Evolutionary conservation across 2,113 vertebrate genomes (phyloP).

Genomic region (Gallinago paraguaiae): DNA sequence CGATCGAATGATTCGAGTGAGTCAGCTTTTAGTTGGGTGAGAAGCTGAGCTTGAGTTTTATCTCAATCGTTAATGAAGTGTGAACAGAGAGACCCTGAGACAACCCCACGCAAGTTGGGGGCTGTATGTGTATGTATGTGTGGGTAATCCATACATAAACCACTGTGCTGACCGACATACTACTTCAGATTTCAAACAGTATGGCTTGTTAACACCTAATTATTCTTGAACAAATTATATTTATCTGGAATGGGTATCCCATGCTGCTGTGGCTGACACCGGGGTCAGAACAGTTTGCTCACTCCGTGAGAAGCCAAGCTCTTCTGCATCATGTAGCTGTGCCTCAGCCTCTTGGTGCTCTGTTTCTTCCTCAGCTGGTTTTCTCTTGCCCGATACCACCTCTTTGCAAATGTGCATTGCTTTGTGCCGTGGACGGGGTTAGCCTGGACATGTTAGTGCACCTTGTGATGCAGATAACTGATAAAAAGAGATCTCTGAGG

Average conservation of each 20-base stretch:
- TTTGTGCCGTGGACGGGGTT: neutral
- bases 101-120: too few relatives aligned
- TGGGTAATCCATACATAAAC: neutral
- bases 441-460: neutral
- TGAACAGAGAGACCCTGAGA: neutral
- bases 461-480: neutral
- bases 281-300: neutral
- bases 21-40: neutral
- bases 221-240: neutral
- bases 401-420: neutral
- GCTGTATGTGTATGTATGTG: fast-evolving
- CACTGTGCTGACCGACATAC: neutral
- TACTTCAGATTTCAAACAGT: neutral
- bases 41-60: neutral
- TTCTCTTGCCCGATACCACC: neutral
- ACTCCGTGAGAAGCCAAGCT: neutral
- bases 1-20: conserved; percentile 88
- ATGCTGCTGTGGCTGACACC: neutral
- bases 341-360: neutral
- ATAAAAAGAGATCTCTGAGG: neutral
- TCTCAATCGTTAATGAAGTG: fast-evolving
- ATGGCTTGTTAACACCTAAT: neutral
- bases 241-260: neutral
- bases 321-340: neutral
- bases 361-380: neutral